Conservation (phyloP, 2,797 vertebrate genomes). For the Eurystomus glaucurus region DNA sequence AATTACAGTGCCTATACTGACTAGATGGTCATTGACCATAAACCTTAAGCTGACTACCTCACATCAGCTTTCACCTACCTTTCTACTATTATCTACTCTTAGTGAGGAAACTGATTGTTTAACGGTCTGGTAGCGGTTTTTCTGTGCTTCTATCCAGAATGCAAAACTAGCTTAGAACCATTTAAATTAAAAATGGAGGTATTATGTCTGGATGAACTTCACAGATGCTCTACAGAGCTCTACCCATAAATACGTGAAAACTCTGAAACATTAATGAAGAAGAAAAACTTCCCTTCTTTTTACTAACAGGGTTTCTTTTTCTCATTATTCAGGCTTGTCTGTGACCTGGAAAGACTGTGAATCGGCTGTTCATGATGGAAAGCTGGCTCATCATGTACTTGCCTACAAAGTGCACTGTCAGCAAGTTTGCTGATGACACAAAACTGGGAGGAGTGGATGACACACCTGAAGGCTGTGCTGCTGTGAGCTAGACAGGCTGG, state of each 20-base stretch:
- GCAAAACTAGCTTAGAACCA: not conserved
- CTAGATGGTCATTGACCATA: not conserved
- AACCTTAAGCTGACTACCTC: not conserved
- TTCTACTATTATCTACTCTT: not conserved
- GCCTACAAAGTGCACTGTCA: not conserved
- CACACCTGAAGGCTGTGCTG: too few relatives aligned
- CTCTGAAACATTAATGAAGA: not conserved
- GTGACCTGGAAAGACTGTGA: not conserved
- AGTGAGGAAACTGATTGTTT: not conserved
- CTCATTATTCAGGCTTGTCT: not conserved
- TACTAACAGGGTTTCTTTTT: not conserved
- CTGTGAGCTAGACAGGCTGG: too few relatives aligned
- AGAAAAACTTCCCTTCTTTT: not conserved
- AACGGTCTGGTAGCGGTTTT: rapidly evolving
- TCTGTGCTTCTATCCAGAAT: not conserved
- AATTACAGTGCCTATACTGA: not conserved
- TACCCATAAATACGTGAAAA: not conserved
- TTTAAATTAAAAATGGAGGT: not conserved
- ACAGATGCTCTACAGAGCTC: not conserved
- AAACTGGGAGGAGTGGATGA: too few relatives aligned
- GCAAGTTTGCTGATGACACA: too few relatives aligned
- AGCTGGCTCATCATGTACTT: not conserved
- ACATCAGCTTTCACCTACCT: not conserved
- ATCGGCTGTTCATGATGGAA: not conserved
- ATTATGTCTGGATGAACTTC: not conserved